Evolutionary conservation across 2,113 vertebrate species (phyloP).

Genomic region (Zootoca vivipara): DNA sequence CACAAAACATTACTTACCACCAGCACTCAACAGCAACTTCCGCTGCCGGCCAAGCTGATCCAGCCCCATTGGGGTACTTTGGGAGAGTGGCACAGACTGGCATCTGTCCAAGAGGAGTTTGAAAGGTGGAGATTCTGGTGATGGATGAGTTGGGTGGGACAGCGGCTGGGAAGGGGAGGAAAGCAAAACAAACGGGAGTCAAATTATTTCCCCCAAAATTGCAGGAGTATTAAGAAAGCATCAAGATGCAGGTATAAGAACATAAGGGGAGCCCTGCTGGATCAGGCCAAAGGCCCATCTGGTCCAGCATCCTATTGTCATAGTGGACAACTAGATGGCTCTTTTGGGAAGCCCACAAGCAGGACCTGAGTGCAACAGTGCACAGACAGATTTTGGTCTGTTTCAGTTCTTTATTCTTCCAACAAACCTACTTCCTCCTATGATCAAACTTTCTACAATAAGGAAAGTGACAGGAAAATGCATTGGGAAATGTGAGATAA

Average conservation of each 20-base stretch:
- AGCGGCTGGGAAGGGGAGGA: constrained; percentile 73
- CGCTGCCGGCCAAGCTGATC: constrained; percentile 76
- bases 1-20: constrained; percentile 63
- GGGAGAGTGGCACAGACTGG: constrained; percentile 82
- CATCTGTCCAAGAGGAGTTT: constrained; percentile 85
- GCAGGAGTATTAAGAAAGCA: background rate
- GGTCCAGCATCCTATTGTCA: too few species aligned
- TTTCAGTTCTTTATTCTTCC: too few species aligned
- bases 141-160: constrained; percentile 77
- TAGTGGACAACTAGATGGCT: too few species aligned
- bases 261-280: too few species aligned
- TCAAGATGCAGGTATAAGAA: background rate
- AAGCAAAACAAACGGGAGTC: background rate
- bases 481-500: too few species aligned
- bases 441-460: too few species aligned
- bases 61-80: constrained; percentile 79
- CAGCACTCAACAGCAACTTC: constrained; percentile 75
- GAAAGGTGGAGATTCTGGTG: constrained; percentile 77
- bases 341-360: too few species aligned
- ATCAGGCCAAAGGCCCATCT: too few species aligned
- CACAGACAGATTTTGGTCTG: too few species aligned
- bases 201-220: rapidly evolving
- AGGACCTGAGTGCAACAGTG: too few species aligned
- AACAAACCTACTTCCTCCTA: too few species aligned
- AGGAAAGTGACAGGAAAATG: too few species aligned